A percentile compares a stretch with the other conserved stretches of the same genome.
Conservation (phyloP, 2,113 vertebrate genomes). For the Pedetes capensis region DNA sequence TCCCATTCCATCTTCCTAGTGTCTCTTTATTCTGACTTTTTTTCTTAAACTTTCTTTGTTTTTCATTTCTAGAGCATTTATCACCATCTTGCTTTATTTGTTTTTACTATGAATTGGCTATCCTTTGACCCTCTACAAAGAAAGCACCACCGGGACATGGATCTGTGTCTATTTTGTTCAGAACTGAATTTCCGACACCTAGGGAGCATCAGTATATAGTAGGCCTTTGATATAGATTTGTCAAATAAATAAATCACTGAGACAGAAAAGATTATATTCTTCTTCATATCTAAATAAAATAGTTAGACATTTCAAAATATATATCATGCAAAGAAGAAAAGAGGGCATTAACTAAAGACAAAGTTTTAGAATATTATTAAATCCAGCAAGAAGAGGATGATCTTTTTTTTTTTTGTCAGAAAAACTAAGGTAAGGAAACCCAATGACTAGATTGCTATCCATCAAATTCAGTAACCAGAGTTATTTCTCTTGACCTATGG, state of each 20-base stretch:
- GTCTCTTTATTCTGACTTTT: not conserved
- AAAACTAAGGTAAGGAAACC: not conserved
- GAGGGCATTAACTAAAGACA: not conserved
- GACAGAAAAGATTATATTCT: not conserved
- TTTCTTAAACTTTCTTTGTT: not conserved
- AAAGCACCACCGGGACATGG: not conserved
- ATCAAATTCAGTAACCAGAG: not conserved
- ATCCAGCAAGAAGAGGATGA: not conserved
- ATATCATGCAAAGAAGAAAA: conserved; percentile 11
- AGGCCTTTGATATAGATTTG: not conserved
- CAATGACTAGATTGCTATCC: not conserved
- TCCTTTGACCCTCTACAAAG: not conserved
- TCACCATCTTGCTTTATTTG: not conserved
- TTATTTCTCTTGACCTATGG: not conserved
- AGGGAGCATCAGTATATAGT: not conserved
- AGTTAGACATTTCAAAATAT: not conserved
- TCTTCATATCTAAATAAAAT: not conserved
- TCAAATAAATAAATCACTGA: not conserved
- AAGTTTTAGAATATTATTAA: not conserved
- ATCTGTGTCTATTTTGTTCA: conserved; percentile 3
- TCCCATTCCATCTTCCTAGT: not conserved
- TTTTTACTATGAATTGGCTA: not conserved
- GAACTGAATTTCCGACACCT: not conserved
- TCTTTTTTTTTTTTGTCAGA: not conserved
- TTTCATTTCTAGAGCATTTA: not conserved